Base-by-base conservation (phyloP, 2,888 invertebrate genomes). In the Orthosia incerta region DNA sequence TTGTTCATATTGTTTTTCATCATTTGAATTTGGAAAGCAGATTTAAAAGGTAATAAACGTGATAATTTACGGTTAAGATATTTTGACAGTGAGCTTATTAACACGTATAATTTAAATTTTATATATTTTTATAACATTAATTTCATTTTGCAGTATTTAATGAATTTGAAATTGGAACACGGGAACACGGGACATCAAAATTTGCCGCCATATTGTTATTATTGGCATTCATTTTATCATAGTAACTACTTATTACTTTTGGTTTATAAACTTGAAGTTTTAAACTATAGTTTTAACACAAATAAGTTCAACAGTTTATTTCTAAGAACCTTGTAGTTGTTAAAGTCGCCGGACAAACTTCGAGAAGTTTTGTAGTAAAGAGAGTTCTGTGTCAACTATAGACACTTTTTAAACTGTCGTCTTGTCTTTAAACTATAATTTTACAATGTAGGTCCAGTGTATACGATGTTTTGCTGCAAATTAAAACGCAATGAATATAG, bases 351-450 rank as follows among this genome's bases (percentile, higher is more conserved):
- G 56, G 20, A 46, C 39, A 45, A 71, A 76, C 56, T 82, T 23
- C 46, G 55, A 65, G 20, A 64, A 77, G 45, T 64, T 64, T 64
- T 31, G 51, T 31, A 63, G 67, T 46, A 64, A 61, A 56, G 31
- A 45, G 55, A 71, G 26, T 71, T 82, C 56, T 53, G 61, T 39
- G 56, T 50, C 56, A 50, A 68, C 60, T 68, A 71, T 61, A 50
- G 39, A 70, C 59, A 39, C 39, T 31, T 69, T 63, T 83, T 72
- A 68, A 71, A 67, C 39, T 68, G 53, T 82, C 66, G 70, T 80
- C 69, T 72, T 66, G 45, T 66, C 57, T 59, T 71, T 48, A 23
- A 57, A 65, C 57, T 51, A 62, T 68, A 56, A 39, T 65, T 76
- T 72, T 80, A 69, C 48, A 60, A 50, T 76, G 48, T 59, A 53